Conservation (phyloP, 2,888 invertebrate genomes). For the Euproctis similis region DNA sequence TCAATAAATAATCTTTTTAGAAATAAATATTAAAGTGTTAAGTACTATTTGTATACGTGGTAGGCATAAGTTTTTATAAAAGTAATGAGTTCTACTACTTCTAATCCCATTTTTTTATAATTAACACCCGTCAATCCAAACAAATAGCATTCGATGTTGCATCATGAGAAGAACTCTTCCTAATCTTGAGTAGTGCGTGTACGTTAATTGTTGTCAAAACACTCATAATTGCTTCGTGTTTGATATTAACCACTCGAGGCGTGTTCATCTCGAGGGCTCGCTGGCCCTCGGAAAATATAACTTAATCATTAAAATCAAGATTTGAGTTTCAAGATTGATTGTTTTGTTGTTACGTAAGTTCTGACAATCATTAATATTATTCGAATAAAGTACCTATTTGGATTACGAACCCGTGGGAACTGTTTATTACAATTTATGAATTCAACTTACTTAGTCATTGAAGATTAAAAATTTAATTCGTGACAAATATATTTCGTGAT, state of each 20-base stretch:
- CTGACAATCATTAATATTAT: constrained; percentile 29
- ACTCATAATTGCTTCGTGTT: constrained; percentile 19
- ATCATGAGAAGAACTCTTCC: constrained; percentile 10
- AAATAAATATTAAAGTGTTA: too few relatives aligned
- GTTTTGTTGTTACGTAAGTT: constrained; percentile 40
- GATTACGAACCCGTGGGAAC: constrained; percentile 15
- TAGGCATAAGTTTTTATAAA: too few relatives aligned
- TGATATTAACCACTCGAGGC: constrained; percentile 14
- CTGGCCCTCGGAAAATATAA: constrained; percentile 34
- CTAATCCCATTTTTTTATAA: too few relatives aligned
- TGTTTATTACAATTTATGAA: constrained; percentile 1
- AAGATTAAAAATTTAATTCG: too few relatives aligned
- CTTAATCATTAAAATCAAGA: constrained; percentile 62
- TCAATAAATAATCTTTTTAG: background rate
- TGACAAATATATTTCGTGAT: too few relatives aligned
- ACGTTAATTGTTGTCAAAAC: constrained; percentile 28
- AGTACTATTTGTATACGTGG: too few relatives aligned
- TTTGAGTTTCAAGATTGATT: constrained; percentile 45
- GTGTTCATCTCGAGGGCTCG: constrained; percentile 11
- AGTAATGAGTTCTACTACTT: too few relatives aligned
- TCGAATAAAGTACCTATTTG: constrained; percentile 15
- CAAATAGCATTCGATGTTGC: constrained; percentile 10
- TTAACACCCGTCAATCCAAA: constrained; percentile 6
- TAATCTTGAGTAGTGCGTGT: constrained; percentile 13
- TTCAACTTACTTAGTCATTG: too few relatives aligned